phyloP scores from a whole-genome alignment of 2,797 vertebrate species.

The Mycteria americana region DNA sequence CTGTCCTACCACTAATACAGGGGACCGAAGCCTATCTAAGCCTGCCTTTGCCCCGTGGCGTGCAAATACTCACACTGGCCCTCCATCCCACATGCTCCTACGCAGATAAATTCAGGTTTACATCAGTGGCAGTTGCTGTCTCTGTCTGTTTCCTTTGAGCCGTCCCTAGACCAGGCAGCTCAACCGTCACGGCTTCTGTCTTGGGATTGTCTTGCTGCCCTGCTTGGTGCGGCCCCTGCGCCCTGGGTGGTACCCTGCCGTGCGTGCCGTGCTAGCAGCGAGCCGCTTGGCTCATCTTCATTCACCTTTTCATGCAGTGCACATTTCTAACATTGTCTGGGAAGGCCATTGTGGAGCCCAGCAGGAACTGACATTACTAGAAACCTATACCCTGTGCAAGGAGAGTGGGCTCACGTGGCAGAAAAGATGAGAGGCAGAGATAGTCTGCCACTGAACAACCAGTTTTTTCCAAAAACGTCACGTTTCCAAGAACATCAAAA shows the following conservation, averaged over 20 bases:
- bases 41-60: neutral
- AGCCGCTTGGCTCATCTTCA: neutral
- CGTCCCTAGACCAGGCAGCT: neutral
- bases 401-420: neutral
- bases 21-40: neutral
- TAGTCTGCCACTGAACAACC: neutral
- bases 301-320: conserved; percentile 7
- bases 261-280: rapidly evolving
- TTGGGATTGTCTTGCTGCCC: neutral
- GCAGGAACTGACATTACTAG: conserved; percentile 48
- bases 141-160: neutral
- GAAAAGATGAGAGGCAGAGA: conserved; percentile 42
- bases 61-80: neutral
- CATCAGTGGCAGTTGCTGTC: neutral
- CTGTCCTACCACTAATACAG: neutral
- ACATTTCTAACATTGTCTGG: conserved; percentile 22
- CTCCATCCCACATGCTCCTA: neutral
- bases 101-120: neutral
- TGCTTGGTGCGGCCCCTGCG: rapidly evolving
- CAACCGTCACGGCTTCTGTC: neutral
- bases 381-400: conserved; percentile 11
- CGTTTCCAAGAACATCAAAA: neutral
- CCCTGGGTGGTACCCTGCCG: neutral
- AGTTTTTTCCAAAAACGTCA: neutral
- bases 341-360: neutral